phyloP scores from a whole-genome alignment of 2,797 vertebrate species.

The Amphiprion clarkii region DNA sequence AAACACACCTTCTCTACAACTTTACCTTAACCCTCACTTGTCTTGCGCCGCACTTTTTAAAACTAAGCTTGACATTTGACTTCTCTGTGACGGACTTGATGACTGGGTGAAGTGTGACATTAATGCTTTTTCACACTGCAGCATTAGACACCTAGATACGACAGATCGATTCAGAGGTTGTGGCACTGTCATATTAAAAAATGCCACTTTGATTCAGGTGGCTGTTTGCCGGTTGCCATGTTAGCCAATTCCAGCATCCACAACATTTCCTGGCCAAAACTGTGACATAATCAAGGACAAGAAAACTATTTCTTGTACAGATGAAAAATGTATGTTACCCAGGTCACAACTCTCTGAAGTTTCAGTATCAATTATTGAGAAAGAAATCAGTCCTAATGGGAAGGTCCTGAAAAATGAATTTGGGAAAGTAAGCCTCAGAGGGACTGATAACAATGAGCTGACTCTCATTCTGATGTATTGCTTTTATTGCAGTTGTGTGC shows the following conservation, averaged over 20 bases:
- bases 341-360: too few relatives aligned
- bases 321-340: too few relatives aligned
- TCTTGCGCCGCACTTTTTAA: slow-evolving; percentile 5
- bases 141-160: slow-evolving; percentile 3
- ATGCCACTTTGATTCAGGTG: slow-evolving; percentile 27
- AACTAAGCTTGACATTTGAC: not conserved
- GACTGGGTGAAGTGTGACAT: slow-evolving; percentile 14
- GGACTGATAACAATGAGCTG: slow-evolving; percentile 13
- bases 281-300: slow-evolving; percentile 21
- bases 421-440: slow-evolving; percentile 12
- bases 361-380: slow-evolving; percentile 12
- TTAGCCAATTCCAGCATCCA: slow-evolving; percentile 17
- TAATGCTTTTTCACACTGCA: slow-evolving; percentile 15
- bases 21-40: slow-evolving; percentile 2
- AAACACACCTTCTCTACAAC: not conserved
- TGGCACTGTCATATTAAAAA: slow-evolving; percentile 3
- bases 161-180: slow-evolving; percentile 3
- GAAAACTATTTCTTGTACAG: not conserved
- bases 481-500: slow-evolving; percentile 41
- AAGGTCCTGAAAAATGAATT: slow-evolving; percentile 23
- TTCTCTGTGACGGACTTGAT: not conserved
- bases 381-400: not conserved
- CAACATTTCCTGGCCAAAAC: slow-evolving; percentile 7
- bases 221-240: not conserved
- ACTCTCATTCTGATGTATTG: slow-evolving; percentile 20